Base-by-base conservation (phyloP, 2,888 invertebrate genomes). In the Scrobipalpa costella region DNA sequence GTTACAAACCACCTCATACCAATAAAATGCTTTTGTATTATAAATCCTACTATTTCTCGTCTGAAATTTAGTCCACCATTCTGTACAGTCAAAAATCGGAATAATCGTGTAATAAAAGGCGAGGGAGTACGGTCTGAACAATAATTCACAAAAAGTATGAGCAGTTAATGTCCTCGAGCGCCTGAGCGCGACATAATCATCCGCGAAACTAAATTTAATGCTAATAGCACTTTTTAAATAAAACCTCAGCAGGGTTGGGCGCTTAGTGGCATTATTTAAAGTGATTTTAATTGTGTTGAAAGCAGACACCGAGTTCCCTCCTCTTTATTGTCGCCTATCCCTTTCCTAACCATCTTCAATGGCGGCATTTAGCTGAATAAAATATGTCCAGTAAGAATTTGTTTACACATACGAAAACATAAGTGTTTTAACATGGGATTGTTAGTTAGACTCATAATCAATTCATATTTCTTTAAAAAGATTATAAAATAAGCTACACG, bases 221-320 rank as follows among this genome's bases (percentile, higher is more conserved):
- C 88, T 89, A 88, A 89, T 88, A 87, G 89, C 89, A 85, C 86
- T 90, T 89, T 86, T 88, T 87, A 85, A 90, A 90, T 89, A 87
- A 89, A 90, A 84, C 83, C 85, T 78, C 79, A 67, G 78, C 83
- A 78, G 86, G 86, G 87, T 83, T 80, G 88, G 86, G 76, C 79
- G 85, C 85, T 86, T 85, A 85, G 86, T 87, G 86, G 88, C 86
- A 85, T 88, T 90, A 90, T 90, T 90, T 90, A 87, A 90, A 90
- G 85, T 88, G 85, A 88, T 91, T 92, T 90, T 91, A 92, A 92
- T 92, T 92, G 91, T 90, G 91, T 90, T 91, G 85, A 85, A 86
- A 88, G 90, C 92, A 92, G 92, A 90, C 91, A 85, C 78, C 69
- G 75, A 73, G 85, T 81, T 71, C 88, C 91, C 89, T 89, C 91